Percentiles rank a stretch among this genome's conserved stretches.
These are phyloP conservation scores for Anhinga anhinga DNA, from an alignment of 2,113 vertebrate species.

Conservation along the genomic window DNA sequence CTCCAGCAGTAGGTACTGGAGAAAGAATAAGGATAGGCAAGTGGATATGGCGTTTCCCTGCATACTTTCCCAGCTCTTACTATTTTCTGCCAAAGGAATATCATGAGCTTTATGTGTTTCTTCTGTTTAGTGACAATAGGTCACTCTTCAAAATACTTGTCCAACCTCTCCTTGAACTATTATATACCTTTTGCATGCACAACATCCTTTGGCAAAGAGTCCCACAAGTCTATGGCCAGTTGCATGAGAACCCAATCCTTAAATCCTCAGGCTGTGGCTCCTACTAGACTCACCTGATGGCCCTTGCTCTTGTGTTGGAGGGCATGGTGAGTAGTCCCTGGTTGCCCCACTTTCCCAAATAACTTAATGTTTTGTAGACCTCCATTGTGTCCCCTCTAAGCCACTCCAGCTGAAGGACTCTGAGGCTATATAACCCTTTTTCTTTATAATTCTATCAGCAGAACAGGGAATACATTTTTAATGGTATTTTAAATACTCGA, in stretches of 20 bases:
- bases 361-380: not conserved
- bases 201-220: not conserved
- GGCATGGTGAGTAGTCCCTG: not conserved
- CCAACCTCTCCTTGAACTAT: not conserved
- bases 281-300: not conserved
- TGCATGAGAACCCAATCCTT: not conserved
- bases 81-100: not conserved
- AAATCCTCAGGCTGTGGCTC: not conserved
- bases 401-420: not conserved
- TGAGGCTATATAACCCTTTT: not conserved
- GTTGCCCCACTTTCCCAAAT: not conserved
- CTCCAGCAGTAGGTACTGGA: too few relatives aligned
- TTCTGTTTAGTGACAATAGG: not conserved
- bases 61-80: not conserved
- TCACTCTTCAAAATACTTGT: not conserved
- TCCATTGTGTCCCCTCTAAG: not conserved
- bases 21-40: not conserved
- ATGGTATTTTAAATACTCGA: not conserved
- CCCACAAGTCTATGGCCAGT: not conserved
- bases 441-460: not conserved
- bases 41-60: not conserved
- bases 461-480: not conserved
- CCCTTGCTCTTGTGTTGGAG: not conserved
- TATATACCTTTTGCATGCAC: not conserved
- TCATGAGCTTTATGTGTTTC: not conserved